Evolutionary conservation across 2,113 vertebrate genomes (phyloP), one percentile per base, ranked within the genome.

Genomic region (Campylorhamphus procurvoides): DNA sequence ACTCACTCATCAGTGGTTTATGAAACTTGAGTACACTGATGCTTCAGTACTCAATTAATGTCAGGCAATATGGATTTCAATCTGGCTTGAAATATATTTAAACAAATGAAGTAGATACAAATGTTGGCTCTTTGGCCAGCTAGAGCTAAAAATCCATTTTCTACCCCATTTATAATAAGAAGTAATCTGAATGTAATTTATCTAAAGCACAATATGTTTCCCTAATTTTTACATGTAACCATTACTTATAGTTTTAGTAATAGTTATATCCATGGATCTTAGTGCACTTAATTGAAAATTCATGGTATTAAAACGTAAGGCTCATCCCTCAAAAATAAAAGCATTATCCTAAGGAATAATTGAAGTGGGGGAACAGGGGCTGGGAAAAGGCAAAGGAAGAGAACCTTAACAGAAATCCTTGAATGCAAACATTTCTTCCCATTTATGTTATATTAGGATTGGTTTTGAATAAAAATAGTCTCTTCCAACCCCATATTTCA

Each of bases 11-110:
- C 97, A 40, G 96, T 94, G 94, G 95, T 93, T 97, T 97, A 93
- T 96, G 97, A 96, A 96, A 98, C 96, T 97, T 94, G 96, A 96
- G 93, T 95, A 94, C 77, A 68, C 85, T 94, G 97, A 97, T 95
- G 95, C 93, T 97, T 97, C 95, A 96, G 94, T 75, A 60, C 92
- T 98, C 98, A 98, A 98, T 98, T 98, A 98, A 98, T 98, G 98
- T 98, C 98, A 98, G 96, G 98, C 98, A 98, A 98, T 98, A 97
- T 98, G 98, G 98, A 97, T 98, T 98, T 98, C 98, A 98, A 98
- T 98, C 98, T 98, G 98, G 97, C 98, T 97, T 95, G 97, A 98
- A 98, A 98, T 98, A 98, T 97, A 98, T 98, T 98, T 98, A 98
- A 98, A 98, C 97, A 98, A 98, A 98, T 98, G 97, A 98, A 98